Conservation (phyloP, 2,888 invertebrate species). For the Gymnocheta viridis region DNA sequence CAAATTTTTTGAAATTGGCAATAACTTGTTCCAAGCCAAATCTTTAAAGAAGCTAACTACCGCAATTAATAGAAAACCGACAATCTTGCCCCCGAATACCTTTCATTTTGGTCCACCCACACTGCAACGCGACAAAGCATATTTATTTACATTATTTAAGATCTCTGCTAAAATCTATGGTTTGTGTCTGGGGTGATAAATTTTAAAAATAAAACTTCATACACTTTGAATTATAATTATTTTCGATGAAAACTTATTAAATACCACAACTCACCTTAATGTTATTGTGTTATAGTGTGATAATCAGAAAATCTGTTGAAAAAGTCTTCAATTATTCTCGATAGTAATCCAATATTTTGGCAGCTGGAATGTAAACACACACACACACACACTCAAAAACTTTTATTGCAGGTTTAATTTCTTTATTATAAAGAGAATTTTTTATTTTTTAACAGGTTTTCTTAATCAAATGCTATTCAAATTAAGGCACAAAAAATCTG, state of each 20-base stretch:
- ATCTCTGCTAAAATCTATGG: no score
- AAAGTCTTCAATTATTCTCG: background rate
- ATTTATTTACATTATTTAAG: no score
- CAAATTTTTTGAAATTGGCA: no score
- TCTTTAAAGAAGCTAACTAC: no score
- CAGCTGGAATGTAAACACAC: background rate
- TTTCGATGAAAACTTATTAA: background rate
- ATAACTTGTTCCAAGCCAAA: no score
- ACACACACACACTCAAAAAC: background rate
- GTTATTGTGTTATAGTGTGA: background rate
- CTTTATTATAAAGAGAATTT: constrained; percentile 11
- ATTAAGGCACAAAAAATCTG: constrained; percentile 40
- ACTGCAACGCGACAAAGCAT: no score
- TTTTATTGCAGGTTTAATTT: background rate
- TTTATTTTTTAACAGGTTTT: constrained; percentile 24
- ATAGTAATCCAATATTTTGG: constrained; percentile 35
- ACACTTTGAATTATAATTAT: background rate
- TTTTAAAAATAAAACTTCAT: no score
- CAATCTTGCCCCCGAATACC: no score
- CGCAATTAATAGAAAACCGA: no score
- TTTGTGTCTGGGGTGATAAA: no score
- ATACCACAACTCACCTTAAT: constrained; percentile 41
- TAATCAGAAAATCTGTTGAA: background rate
- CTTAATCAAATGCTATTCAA: constrained; percentile 3
- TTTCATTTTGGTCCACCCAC: no score